These are phyloP conservation scores for Plagodis dolabraria DNA, from an alignment of 2,888 invertebrate species.

Conservation along the genomic window DNA sequence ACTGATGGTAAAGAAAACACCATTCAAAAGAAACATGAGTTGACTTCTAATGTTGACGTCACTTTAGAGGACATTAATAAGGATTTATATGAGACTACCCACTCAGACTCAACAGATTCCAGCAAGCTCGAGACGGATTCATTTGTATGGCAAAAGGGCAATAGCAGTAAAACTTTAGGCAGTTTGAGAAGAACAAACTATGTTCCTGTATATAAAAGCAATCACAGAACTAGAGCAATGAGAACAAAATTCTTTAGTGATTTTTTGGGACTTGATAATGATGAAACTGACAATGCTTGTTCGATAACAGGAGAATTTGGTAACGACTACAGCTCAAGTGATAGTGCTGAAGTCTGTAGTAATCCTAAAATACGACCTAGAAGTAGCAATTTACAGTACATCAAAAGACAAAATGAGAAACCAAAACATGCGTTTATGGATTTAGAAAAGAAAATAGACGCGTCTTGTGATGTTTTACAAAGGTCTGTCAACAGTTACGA, in stretches of 20 bases:
- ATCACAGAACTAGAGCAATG: constrained; percentile 49
- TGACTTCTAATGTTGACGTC: constrained; percentile 7
- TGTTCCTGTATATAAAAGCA: constrained; percentile 55
- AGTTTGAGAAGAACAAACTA: constrained; percentile 43
- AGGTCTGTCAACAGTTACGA: constrained; percentile 62
- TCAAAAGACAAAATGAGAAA: constrained; percentile 30
- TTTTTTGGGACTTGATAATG: constrained; percentile 50
- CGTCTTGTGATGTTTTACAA: constrained; percentile 66
- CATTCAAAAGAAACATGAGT: constrained; percentile 1
- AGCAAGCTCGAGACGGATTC: constrained; percentile 61
- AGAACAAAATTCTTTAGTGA: constrained; percentile 56
- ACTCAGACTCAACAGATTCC: constrained; percentile 59
- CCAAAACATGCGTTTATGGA: constrained; percentile 42
- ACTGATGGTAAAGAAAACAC: constrained; percentile 27
- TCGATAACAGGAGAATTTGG: constrained; percentile 18
- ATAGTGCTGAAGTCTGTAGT: constrained; percentile 41
- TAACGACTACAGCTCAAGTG: constrained; percentile 35
- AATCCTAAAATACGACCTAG: constrained; percentile 36
- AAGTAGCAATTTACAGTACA: constrained; percentile 3
- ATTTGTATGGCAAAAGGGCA: constrained; percentile 59
- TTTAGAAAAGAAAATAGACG: constrained; percentile 59
- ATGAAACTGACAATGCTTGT: constrained; percentile 14
- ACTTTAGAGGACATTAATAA: constrained; percentile 21
- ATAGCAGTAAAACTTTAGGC: constrained; percentile 37
- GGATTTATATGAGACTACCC: constrained; percentile 35